Evolutionary conservation across 2,113 vertebrate genomes (phyloP).

Genomic region (Tamias sibiricus): DNA sequence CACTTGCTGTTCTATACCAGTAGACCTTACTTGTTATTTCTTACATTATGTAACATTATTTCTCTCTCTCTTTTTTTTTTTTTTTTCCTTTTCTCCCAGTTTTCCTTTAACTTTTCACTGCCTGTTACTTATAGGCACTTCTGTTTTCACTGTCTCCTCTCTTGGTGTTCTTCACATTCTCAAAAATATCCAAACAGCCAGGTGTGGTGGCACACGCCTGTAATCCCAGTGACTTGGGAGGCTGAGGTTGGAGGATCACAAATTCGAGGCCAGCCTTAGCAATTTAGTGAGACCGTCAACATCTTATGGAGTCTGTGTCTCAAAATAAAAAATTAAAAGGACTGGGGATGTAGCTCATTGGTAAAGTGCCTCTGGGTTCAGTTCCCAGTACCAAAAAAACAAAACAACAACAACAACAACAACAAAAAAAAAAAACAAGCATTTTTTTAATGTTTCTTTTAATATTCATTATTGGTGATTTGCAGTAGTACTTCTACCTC

Average conservation of each 20-base stretch:
- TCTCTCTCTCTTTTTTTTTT: too few relatives aligned
- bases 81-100: background rate
- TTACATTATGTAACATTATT: constrained; percentile 34
- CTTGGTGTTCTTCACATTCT: constrained; percentile 33
- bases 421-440: background rate
- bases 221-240: too few relatives aligned
- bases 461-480: constrained; percentile 30
- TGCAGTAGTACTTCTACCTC: constrained; percentile 35
- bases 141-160: background rate
- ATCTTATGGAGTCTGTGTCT: too few relatives aligned
- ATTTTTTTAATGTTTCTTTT: background rate
- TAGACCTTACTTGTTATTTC: constrained; percentile 26
- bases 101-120: constrained; percentile 43
- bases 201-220: too few relatives aligned
- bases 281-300: too few relatives aligned
- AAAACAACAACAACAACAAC: background rate
- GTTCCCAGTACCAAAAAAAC: too few relatives aligned
- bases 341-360: too few relatives aligned
- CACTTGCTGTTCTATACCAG: background rate
- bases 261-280: too few relatives aligned
- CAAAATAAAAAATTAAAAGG: too few relatives aligned
- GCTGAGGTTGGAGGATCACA: too few relatives aligned
- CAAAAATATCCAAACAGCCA: background rate
- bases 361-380: too few relatives aligned
- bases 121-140: constrained; percentile 24